These are phyloP conservation scores for Carollia perspicillata DNA, from an alignment of 2,113 vertebrate species.

Conservation along the genomic window DNA sequence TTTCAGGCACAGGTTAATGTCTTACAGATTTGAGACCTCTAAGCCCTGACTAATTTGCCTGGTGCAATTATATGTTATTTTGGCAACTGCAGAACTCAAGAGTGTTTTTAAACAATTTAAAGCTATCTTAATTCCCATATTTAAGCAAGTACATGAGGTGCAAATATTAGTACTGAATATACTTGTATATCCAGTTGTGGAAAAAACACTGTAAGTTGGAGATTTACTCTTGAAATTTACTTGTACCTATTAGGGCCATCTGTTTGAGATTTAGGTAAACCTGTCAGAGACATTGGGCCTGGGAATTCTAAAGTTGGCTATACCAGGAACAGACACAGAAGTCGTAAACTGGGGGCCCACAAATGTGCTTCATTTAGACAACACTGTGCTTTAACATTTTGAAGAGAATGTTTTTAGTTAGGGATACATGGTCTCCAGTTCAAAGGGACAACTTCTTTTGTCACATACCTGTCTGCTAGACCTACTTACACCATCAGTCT, in stretches of 20 bases:
- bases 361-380: neutral
- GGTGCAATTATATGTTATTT: slow-evolving; percentile 15
- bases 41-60: slow-evolving; percentile 29
- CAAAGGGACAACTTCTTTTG: neutral
- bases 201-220: slow-evolving; percentile 22
- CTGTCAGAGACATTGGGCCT: neutral
- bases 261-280: slow-evolving; percentile 50
- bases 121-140: slow-evolving; percentile 23
- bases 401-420: neutral
- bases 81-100: neutral
- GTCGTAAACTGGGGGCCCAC: neutral
- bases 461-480: neutral
- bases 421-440: neutral
- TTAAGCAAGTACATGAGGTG: slow-evolving; percentile 23
- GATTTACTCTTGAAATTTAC: slow-evolving; percentile 39
- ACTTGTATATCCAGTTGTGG: neutral
- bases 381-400: neutral
- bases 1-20: slow-evolving; percentile 53
- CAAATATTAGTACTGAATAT: slow-evolving; percentile 18
- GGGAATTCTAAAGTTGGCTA: neutral
- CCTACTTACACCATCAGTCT: neutral
- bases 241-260: slow-evolving; percentile 38
- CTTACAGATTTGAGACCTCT: slow-evolving; percentile 2
- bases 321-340: neutral
- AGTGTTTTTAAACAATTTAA: slow-evolving; percentile 32